Percentiles rank a stretch among this genome's conserved stretches.
Evolutionary conservation across 2,797 vertebrate species (phyloP).

Genomic region (Trichosurus vulpecula): DNA sequence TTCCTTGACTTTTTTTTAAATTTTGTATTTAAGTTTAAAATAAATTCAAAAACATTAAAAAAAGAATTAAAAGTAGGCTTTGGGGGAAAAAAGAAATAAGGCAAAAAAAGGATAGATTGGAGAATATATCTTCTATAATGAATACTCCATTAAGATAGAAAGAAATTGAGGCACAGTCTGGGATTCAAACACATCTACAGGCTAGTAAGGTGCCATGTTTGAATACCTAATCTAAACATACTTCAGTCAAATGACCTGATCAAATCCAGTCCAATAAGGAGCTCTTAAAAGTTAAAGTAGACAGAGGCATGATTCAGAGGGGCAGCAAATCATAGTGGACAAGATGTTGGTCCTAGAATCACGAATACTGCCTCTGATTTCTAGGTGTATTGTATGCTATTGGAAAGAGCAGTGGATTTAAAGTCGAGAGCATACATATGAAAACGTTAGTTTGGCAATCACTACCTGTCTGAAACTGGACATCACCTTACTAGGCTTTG

Average conservation of each 20-base stretch:
- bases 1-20: no score
- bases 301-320: not conserved
- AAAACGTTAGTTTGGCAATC: not conserved
- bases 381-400: not conserved
- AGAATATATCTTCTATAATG: not conserved
- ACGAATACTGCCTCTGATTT: not conserved
- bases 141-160: not conserved
- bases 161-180: not conserved
- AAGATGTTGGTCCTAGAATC: not conserved
- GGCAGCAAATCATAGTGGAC: not conserved
- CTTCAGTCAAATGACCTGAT: not conserved
- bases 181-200: not conserved
- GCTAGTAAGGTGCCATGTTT: not conserved
- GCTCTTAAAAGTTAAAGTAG: not conserved
- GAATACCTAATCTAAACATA: not conserved
- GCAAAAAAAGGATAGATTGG: not conserved
- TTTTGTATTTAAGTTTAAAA: no score
- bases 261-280: not conserved
- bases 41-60: no score
- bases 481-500: not conserved
- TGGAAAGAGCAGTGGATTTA: not conserved
- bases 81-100: not conserved
- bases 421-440: not conserved
- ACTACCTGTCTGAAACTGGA: not conserved
- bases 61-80: no score